These are phyloP conservation scores for Ceramica pisi DNA, from an alignment of 2,888 invertebrate genomes.

Conservation along the genomic window DNA sequence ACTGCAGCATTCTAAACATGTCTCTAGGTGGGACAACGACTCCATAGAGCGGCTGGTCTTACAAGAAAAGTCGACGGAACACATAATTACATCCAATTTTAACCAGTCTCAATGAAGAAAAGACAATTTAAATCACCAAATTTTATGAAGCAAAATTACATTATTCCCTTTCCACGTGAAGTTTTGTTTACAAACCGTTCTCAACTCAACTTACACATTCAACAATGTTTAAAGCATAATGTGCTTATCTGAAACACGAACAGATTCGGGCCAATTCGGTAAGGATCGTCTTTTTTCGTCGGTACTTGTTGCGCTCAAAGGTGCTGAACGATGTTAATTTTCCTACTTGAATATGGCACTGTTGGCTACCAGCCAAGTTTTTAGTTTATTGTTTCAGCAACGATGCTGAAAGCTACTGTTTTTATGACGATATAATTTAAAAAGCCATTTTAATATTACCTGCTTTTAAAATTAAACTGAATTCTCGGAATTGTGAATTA, in stretches of 20 bases:
- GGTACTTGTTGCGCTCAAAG: conserved; percentile 54
- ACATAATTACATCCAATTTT: neutral
- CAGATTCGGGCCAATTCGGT: too few species aligned
- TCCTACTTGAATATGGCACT: conserved; percentile 5
- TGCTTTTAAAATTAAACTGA: neutral
- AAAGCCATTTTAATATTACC: neutral
- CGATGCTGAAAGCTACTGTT: neutral
- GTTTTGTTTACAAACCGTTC: neutral
- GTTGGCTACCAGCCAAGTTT: conserved; percentile 43
- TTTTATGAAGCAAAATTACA: neutral
- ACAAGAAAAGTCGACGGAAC: too few species aligned
- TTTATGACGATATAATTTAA: neutral
- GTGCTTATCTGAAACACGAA: neutral
- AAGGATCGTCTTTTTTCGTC: neutral
- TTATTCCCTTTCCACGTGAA: neutral
- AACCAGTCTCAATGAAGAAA: neutral
- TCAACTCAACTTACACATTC: neutral
- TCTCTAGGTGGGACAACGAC: too few species aligned
- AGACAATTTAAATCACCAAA: neutral
- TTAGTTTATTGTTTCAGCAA: conserved; percentile 26
- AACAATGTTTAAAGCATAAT: conserved; percentile 11
- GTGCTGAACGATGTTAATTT: conserved; percentile 2
- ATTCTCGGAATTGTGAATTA: neutral
- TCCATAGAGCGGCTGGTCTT: too few species aligned
- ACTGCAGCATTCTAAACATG: too few species aligned